These are phyloP conservation scores for Hystrix cristata DNA, from an alignment of 2,113 vertebrate species.

Conservation along the genomic window DNA sequence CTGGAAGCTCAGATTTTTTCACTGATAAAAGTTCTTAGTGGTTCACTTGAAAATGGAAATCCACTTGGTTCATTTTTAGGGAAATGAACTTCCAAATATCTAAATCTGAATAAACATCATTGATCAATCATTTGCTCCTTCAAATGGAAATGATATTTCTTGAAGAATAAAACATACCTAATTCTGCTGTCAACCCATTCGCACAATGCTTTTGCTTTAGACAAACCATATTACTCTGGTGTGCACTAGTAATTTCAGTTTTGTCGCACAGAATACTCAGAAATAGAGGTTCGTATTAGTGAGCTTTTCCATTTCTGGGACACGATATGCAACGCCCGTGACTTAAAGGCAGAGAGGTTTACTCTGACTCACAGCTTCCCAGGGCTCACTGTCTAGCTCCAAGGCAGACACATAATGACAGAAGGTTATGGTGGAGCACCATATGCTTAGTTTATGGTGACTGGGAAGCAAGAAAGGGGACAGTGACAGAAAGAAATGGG, in stretches of 20 bases:
- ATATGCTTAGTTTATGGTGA: neutral
- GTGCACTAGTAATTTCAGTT: neutral
- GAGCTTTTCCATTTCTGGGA: neutral
- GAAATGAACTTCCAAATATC: neutral
- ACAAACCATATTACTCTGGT: neutral
- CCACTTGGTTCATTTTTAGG: neutral
- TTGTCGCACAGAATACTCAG: neutral
- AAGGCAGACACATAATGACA: neutral
- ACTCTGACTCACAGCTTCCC: neutral
- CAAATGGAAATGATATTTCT: neutral
- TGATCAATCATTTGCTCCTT: neutral
- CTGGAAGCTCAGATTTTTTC: neutral
- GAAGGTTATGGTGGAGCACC: neutral
- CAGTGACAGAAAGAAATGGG: neutral
- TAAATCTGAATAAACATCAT: neutral
- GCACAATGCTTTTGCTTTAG: neutral
- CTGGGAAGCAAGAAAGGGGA: neutral
- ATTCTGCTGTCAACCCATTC: neutral
- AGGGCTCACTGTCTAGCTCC: neutral
- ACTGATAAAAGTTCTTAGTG: neutral
- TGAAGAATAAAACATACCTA: neutral
- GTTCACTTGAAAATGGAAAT: neutral
- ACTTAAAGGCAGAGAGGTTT: too few relatives aligned
- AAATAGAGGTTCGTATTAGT: neutral
- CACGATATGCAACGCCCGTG: neutral